Evolutionary conservation across 2,113 vertebrate genomes (phyloP).

Genomic region (Seriola dumerili): DNA sequence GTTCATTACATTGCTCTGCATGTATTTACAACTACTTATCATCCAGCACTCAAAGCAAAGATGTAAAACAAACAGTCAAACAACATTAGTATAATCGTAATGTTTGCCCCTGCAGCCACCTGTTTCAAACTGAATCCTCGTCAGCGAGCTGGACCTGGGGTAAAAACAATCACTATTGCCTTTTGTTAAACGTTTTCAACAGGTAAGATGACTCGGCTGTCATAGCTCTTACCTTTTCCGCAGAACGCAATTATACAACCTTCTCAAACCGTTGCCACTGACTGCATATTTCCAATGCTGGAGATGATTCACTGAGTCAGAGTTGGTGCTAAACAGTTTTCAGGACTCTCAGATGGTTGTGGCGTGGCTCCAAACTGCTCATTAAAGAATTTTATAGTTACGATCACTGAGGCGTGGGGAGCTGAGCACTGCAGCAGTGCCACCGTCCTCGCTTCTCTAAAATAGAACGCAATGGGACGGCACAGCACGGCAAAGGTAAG

Average conservation of each 20-base stretch:
- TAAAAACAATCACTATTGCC: constrained; percentile 24
- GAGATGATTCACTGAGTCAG: constrained; percentile 42
- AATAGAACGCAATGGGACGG: constrained; percentile 8
- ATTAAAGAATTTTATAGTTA: constrained; percentile 68
- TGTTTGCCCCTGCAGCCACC: constrained; percentile 12
- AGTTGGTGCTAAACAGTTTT: constrained; percentile 56
- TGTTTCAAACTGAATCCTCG: constrained; percentile 4
- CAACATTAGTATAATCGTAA: constrained; percentile 14
- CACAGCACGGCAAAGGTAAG: constrained; percentile 24
- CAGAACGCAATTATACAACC: constrained; percentile 1
- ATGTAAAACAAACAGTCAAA: constrained; percentile 26
- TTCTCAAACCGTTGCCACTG: constrained; percentile 19
- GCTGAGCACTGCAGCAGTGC: constrained; percentile 48
- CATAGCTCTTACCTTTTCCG: not conserved
- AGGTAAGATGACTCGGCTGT: not conserved
- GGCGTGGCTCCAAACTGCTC: constrained; percentile 60
- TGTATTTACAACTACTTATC: not conserved
- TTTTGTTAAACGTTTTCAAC: constrained; percentile 24
- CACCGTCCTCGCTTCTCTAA: constrained; percentile 3
- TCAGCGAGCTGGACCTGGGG: not conserved
- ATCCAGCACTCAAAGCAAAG: constrained; percentile 11
- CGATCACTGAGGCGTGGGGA: constrained; percentile 43
- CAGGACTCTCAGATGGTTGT: constrained; percentile 42
- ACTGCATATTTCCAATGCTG: constrained; percentile 20
- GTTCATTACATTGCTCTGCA: not conserved